Percentiles rank a stretch among this genome's conserved stretches.
Evolutionary conservation across 2,113 vertebrate species (phyloP).

Genomic region (Burhinus oedicnemus): DNA sequence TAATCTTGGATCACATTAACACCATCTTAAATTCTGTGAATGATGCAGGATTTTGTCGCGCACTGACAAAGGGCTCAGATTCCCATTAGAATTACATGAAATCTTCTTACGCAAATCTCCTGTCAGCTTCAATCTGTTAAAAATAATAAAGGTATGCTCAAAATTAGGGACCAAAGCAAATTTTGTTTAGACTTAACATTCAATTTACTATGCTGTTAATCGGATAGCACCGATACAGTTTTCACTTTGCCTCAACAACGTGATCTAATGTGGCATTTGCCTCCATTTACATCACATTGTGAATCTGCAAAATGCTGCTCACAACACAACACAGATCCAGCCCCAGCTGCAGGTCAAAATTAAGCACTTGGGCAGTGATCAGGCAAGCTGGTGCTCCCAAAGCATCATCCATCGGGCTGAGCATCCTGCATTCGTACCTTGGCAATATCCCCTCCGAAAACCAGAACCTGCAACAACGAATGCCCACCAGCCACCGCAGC

Average conservation of each 20-base stretch:
- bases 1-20: slow-evolving; percentile 28
- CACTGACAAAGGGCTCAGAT: not conserved
- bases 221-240: not conserved
- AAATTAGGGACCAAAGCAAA: slow-evolving; percentile 21
- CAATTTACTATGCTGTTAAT: not conserved
- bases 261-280: not conserved
- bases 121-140: slow-evolving; percentile 22
- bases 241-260: not conserved
- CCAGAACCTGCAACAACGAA: not conserved
- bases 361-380: not conserved
- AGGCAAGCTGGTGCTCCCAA: not conserved
- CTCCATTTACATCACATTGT: not conserved
- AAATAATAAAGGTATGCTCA: slow-evolving; percentile 41
- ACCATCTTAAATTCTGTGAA: not conserved
- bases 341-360: not conserved
- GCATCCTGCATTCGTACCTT: not conserved
- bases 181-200: slow-evolving; percentile 17
- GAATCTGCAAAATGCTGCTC: not conserved
- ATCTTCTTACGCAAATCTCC: slow-evolving; percentile 58
- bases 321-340: not conserved
- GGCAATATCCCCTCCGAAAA: not conserved
- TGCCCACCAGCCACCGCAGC: fast-evolving
- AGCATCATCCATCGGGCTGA: not conserved
- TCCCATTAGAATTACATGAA: slow-evolving; percentile 28
- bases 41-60: not conserved